Evolutionary conservation across 1,140 invertebrate genomes (phyloP), one percentile per base, ranked within the genome.

Genomic region (Scaptomyza hsui): DNA sequence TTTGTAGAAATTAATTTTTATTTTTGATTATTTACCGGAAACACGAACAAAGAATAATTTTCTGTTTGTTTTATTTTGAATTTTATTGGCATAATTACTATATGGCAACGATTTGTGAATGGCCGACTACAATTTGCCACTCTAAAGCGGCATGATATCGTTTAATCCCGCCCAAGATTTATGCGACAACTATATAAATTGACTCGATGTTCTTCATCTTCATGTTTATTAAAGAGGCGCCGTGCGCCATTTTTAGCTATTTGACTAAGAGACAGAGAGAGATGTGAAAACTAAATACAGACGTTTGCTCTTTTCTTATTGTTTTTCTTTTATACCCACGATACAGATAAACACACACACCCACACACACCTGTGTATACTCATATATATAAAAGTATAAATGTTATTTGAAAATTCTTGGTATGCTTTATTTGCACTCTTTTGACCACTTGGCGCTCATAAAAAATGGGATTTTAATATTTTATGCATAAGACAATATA

Each of bases 381-480:
- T 35, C 48, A 47, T 45, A 13, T 60, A 42, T 45, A 59, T 18
- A 48, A 16, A 47, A n/a, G 49, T 45, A 70, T 63, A 76, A 64
- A 68, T 67, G 55, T 48, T 78, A 57, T 70, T 68, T 69, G 60
- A 65, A 72, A 72, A 74, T 67, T 65, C 19, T 7, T 9, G 52
- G 37, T 49, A 56, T 26, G 15, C 61, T 63, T 72, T 75, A 57
- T 85, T 70, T 73, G 72, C 76, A 75, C 62, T 56, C 48, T 72
- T n/a, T n/a, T 86, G 63, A 74, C 75, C 73, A 86, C 74, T 86
- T 88, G 81, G 72, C 65, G 55, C 62, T 75, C 75, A 67, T 86
- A 88, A 86, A 86, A 82, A 86, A 88, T 75, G 71, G 18, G 52
- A 63, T 88, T 86, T 82, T 88, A 78, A 78, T 78, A 75, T 75